Evolutionary conservation across 2,797 vertebrate species (phyloP), one percentile per base, ranked within the genome.

Genomic region (Simalia tracyae): DNA sequence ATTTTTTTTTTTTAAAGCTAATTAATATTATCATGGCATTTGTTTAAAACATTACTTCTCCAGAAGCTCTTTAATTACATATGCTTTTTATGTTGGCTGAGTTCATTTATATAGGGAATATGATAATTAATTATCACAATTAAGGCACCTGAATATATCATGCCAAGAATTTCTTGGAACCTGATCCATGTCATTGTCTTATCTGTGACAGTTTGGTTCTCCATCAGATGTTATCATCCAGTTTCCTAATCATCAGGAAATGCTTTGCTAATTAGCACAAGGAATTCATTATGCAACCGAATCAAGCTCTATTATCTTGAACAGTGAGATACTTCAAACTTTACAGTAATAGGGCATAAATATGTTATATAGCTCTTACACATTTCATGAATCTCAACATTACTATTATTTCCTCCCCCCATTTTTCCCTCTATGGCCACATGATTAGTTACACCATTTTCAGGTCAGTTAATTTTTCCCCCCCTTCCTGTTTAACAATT

Each of bases 41-140:
- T 96, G 96, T 97, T 97, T 97, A 96, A 97, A 89, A 97, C 96
- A 96, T 96, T 95, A 93, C 93, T 96, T 96, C 91, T 96, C 96
- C 95, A 97, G 96, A 97, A 96, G 95, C 94, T 94, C 92, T 97
- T 97, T 97, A 97, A 97, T 97, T 98, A 97, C 96, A 97, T 98
- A 97, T 96, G 96, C 96, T 97, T 97, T 97, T 97, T 95, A 95
- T 97, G 95, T 97, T 97, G 96, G 96, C 93, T 96, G 97, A 97
- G 95, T 97, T 98, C 96, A 97, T 97, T 97, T 97, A 95, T 97
- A 91, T 91, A 95, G 95, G 92, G 96, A 97, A 97, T 97, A 97
- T 97, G 97, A 97, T 97, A 94, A 97, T 97, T 98, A 97, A 98
- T 98, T 97, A 97, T 96, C 96, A 97, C 97, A 97, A 98, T 98